Base-by-base conservation (phyloP, 2,797 vertebrate genomes). In the Cyclura pinguis region DNA sequence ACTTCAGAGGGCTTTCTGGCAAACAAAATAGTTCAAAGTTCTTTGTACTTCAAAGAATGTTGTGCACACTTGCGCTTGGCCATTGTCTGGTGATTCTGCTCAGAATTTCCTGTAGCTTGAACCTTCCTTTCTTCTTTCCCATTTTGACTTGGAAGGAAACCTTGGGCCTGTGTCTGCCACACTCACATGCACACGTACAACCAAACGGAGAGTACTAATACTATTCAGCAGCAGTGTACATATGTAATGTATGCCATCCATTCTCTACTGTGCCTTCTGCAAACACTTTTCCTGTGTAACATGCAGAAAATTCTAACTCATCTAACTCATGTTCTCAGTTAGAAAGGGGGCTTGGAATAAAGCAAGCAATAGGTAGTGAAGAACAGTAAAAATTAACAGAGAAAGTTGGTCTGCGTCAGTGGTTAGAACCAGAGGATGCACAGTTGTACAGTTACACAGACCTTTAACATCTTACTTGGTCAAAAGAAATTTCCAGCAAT, bases 21-120 rank as follows among this genome's bases (percentile, higher is more conserved):
- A 86, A 95, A 95, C 72, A 73, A 81, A 76, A 81, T n/a, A 69
- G 84, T 92, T 94, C 78, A 88, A 86, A 88, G 91, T 73, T 89
- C 91, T 86, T 86, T 93, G 24, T 90, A 59, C 76, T 92, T 95
- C 93, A 90, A 78, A 92, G 90, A 72, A 9, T 89, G n/a, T 87
- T 92, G 52, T 72, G 0, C 13, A 32, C 24, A 1, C 86, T 94
- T 84, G 85, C 89, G 80, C 76, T 92, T 92, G 90, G 38, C 88
- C 85, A 38, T 84, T 92, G 76, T 35, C 93, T 80, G 32, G 35
- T 90, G 94, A 62, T 62, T 4, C 92, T 93, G 90, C 55, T 74
- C 88, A 88, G 83, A 93, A 94, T 73, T 92, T 90, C 86, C 50
- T 38, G 6, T 85, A 86, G n/a, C 77, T 18, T 0, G 0, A 10